Evolutionary conservation across 1,140 invertebrate species (phyloP), one percentile per base, ranked within the genome.

Genomic region (Dinoponera quadriceps): DNA sequence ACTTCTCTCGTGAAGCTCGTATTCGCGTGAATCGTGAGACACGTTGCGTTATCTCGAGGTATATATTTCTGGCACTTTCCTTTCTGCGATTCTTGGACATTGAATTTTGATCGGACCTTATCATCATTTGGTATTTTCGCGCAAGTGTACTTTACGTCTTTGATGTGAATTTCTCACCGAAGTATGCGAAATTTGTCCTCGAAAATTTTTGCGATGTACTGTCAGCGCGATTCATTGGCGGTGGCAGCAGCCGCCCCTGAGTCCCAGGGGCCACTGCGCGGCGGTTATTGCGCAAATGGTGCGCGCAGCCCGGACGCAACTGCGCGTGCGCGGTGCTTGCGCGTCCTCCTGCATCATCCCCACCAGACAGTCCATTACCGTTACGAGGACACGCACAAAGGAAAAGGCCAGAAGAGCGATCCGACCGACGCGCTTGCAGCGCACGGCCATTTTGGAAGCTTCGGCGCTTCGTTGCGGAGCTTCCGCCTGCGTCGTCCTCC

Each of bases 391-490:
- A 93, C 93, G 93, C 93, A 93, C 92, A 93, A 94, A 93, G 92
- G 91, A 92, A 92, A 94, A 94, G 92, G 90, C 86, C 87, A 90
- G 86, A 88, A 83, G 88, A 90, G 86, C 86, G 88, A 86, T 90
- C 69, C 55, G 83, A 88, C 88, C 89, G 92, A 93, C 93, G 93
- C 93, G 93, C 92, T 94, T 93, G 92, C 94, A 93, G 90, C 65
- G 48, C 88, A 91, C 93, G 92, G 94, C 94, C 94, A 94, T 94
- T 94, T 94, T 94, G 93, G 93, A 94, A 94, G 94, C 93, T 94
- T 94, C 90, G 87, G 83, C 86, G 90, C 88, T 92, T 91, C 91
- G 90, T 85, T 84, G 84, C 90, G 89, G 92, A 94, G 93, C 93
- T 94, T 94, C 92, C 81, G 57, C 27, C 51, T 75, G 11, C 38